phyloP scores from a whole-genome alignment of 2,113 vertebrate genomes.

The Cardinalis cardinalis region DNA sequence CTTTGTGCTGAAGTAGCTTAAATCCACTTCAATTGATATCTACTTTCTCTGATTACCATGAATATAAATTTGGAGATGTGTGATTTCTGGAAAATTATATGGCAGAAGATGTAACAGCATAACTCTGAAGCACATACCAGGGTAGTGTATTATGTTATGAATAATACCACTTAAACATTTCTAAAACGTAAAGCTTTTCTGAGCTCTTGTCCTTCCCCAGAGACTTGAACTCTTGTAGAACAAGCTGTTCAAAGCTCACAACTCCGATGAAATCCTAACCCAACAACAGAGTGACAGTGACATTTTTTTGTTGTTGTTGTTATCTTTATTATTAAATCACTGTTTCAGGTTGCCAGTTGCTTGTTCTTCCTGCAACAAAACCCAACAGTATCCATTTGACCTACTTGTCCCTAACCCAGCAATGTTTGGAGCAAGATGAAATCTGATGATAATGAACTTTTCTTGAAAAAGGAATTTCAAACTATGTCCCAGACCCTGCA shows the following conservation, averaged over 20 bases:
- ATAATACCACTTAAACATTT: conserved; percentile 42
- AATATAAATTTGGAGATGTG: conserved; percentile 40
- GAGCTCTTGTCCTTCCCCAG: neutral
- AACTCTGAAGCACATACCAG: neutral
- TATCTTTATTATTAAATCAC: neutral
- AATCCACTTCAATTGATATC: conserved; percentile 65
- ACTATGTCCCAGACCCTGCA: conserved; percentile 37
- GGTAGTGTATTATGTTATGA: neutral
- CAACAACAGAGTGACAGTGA: neutral
- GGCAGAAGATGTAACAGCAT: neutral
- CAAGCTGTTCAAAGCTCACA: conserved; percentile 33
- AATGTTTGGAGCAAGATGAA: conserved; percentile 2
- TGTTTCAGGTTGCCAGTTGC: neutral
- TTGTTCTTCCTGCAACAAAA: neutral
- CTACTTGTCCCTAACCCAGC: conserved; percentile 17
- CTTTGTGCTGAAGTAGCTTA: conserved; percentile 59
- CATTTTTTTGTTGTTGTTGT: neutral
- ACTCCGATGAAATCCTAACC: neutral
- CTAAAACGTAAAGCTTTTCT: neutral
- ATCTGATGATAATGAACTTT: conserved; percentile 52
- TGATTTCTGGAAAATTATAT: conserved; percentile 32
- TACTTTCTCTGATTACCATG: conserved; percentile 63
- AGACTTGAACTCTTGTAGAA: conserved; percentile 17
- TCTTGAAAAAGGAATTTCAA: conserved; percentile 48
- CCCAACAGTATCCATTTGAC: neutral